Conservation (phyloP, 2,797 vertebrate genomes). For the Odontamblyopus rebecca region DNA sequence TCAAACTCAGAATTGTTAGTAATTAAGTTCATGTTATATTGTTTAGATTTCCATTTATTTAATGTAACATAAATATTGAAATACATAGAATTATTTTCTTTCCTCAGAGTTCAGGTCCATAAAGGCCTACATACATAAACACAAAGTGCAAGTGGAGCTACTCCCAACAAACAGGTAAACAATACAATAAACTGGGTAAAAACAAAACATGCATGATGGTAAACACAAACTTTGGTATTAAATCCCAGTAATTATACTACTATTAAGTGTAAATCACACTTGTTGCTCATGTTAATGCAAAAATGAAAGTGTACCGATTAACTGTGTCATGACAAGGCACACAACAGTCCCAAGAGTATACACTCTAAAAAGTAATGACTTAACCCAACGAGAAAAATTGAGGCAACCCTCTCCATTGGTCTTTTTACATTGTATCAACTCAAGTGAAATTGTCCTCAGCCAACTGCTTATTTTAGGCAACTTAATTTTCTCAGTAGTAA, state of each 20-base stretch:
- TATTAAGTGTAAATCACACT: constrained; percentile 28
- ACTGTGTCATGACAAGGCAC: constrained; percentile 62
- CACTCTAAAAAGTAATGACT: too few relatives aligned
- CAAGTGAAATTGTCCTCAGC: too few relatives aligned
- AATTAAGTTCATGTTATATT: not conserved
- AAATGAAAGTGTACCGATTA: constrained; percentile 42
- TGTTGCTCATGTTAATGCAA: constrained; percentile 25
- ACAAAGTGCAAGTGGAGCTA: constrained; percentile 36
- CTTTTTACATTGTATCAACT: too few relatives aligned
- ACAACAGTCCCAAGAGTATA: constrained; percentile 4
- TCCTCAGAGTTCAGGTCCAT: constrained; percentile 31
- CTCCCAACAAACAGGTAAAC: constrained; percentile 51
- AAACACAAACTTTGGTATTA: constrained; percentile 42
- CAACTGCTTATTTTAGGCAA: too few relatives aligned
- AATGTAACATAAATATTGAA: constrained; percentile 57
- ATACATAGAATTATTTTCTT: constrained; percentile 60
- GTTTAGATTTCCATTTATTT: constrained; percentile 51
- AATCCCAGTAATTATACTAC: constrained; percentile 21
- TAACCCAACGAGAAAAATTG: too few relatives aligned
- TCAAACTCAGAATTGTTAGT: not conserved
- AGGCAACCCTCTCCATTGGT: too few relatives aligned
- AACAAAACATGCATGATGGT: constrained; percentile 56
- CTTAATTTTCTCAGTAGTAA: too few relatives aligned
- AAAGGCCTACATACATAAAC: constrained; percentile 29
- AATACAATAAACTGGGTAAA: constrained; percentile 41